These are phyloP conservation scores for Acanthosepion pharaonis DNA, from an alignment of 2,888 invertebrate species.

Conservation along the genomic window DNA sequence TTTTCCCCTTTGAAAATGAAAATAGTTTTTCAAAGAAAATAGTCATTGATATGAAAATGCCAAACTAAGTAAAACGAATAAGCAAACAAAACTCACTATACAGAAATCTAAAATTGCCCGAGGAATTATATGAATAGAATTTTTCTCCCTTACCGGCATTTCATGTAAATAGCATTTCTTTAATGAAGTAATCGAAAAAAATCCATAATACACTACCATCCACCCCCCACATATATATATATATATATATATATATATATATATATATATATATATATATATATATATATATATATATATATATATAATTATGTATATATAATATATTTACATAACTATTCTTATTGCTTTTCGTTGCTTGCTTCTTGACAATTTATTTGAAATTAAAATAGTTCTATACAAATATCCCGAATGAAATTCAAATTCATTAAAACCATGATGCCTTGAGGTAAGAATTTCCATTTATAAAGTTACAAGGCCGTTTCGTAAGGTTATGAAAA, in stretches of 20 bases:
- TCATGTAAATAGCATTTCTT: too few relatives aligned
- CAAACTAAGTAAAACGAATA: background rate
- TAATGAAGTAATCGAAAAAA: background rate
- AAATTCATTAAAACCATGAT: background rate
- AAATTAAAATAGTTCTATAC: background rate
- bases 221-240: background rate
- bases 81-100: background rate
- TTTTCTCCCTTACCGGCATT: background rate
- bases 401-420: constrained; percentile 11
- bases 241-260: background rate
- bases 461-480: background rate
- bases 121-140: constrained; percentile 7
- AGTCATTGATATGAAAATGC: background rate
- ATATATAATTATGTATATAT: background rate
- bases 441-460: background rate
- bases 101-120: background rate
- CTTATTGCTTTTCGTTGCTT: background rate
- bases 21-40: background rate
- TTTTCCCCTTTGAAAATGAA: background rate
- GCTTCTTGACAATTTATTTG: background rate
- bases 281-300: background rate
- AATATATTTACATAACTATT: background rate
- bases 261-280: background rate
- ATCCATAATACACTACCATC: background rate
- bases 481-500: too few relatives aligned